Evolutionary conservation across 1,140 invertebrate species (phyloP).

Genomic region (Apolygus lucorum): DNA sequence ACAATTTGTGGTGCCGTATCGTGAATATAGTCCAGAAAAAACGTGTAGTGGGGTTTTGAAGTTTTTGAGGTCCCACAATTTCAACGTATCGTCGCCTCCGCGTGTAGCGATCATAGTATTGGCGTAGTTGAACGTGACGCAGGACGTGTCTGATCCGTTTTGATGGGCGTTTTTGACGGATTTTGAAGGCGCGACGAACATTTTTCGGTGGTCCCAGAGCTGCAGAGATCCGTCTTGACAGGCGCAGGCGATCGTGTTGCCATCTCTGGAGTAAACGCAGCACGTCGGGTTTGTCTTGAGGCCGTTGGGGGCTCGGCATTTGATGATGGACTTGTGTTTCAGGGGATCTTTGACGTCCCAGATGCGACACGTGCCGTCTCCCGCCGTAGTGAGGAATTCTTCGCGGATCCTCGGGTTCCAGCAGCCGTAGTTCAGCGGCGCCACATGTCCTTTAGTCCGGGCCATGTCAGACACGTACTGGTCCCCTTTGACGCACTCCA

Average conservation of each 20-base stretch:
- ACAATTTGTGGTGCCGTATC: conserved; percentile 43
- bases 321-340: conserved; percentile 77
- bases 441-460: conserved; percentile 91
- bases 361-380: conserved; percentile 84
- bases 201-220: conserved; percentile 91
- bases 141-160: conserved; percentile 71
- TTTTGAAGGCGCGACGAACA: conserved; percentile 67
- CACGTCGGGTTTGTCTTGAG: conserved; percentile 79
- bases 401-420: conserved; percentile 89
- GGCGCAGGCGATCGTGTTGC: conserved; percentile 77
- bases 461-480: conserved; percentile 94
- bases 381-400: conserved; percentile 89
- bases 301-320: conserved; percentile 78
- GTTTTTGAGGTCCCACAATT: conserved; percentile 85
- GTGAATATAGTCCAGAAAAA: conserved; percentile 63
- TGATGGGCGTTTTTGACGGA: conserved; percentile 73
- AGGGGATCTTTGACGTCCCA: conserved; percentile 76
- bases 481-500: conserved; percentile 94
- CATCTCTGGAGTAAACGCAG: conserved; percentile 78
- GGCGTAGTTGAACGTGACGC: conserved; percentile 80
- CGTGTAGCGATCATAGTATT: conserved; percentile 70
- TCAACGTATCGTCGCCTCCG: conserved; percentile 86
- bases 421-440: conserved; percentile 77
- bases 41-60: conserved; percentile 70
- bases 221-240: conserved; percentile 95